Conservation (phyloP, 2,113 vertebrate species). For the Microcebus griseorufus region DNA sequence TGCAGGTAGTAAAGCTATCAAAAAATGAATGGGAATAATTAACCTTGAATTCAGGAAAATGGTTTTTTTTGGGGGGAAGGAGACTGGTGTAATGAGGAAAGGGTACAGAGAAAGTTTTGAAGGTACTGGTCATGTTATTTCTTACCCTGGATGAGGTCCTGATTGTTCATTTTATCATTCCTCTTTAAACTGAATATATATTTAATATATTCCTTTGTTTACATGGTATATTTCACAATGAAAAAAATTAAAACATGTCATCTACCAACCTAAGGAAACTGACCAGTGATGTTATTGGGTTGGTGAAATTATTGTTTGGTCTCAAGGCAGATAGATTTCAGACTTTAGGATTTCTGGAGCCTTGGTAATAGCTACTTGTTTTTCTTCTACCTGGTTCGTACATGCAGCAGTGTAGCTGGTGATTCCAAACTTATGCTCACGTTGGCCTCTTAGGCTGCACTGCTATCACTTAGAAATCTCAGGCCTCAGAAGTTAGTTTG, state of each 20-base stretch:
- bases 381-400: neutral
- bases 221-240: neutral
- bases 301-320: neutral
- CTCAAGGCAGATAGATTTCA: neutral
- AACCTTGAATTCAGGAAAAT: neutral
- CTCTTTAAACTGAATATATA: neutral
- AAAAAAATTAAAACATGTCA: neutral
- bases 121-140: neutral
- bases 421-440: neutral
- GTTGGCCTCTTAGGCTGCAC: accelerated
- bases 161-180: neutral
- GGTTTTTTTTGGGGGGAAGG: neutral
- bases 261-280: neutral
- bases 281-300: neutral
- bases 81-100: neutral
- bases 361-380: neutral
- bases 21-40: neutral
- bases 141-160: neutral
- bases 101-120: neutral
- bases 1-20: neutral
- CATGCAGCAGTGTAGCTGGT: neutral
- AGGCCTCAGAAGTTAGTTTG: neutral
- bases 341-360: neutral
- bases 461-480: neutral
- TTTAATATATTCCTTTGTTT: neutral